Percentiles rank a stretch among this genome's conserved stretches.
Conservation (phyloP, 2,113 vertebrate species). For the Psittacus erithacus region DNA sequence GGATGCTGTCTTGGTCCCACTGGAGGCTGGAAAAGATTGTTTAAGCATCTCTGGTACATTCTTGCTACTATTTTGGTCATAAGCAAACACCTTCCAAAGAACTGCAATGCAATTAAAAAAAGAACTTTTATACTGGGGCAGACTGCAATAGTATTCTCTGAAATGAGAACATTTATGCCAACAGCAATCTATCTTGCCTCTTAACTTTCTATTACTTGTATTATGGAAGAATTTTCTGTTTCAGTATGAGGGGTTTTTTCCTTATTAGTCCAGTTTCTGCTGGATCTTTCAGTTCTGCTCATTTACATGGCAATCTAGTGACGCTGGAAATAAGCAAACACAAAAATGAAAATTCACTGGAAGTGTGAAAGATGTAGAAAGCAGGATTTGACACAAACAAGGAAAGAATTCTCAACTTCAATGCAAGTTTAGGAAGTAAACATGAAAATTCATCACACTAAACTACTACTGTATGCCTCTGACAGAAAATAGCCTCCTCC, state of each 20-base stretch:
- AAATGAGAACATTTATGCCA: constrained; percentile 62
- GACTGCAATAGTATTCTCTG: constrained; percentile 14
- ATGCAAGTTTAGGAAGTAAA: neutral
- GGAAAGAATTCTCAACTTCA: neutral
- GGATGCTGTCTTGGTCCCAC: constrained; percentile 49
- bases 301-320: neutral
- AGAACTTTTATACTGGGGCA: constrained; percentile 39
- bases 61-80: constrained; percentile 69
- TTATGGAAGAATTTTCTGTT: neutral
- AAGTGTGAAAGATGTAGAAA: neutral
- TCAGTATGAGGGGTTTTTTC: neutral
- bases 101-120: constrained; percentile 68
- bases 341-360: constrained; percentile 1
- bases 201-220: constrained; percentile 17
- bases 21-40: constrained; percentile 51
- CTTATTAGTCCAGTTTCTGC: constrained; percentile 56
- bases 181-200: constrained; percentile 27
- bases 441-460: neutral
- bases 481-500: neutral
- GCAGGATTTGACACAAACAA: neutral
- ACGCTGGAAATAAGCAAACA: constrained; percentile 12
- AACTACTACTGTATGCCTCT: neutral
- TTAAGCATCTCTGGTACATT: constrained; percentile 64
- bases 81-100: constrained; percentile 57
- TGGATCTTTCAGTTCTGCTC: constrained; percentile 26